Evolutionary conservation across 2,113 vertebrate species (phyloP), one percentile per base, ranked within the genome.

Genomic region (Pseudorasbora parva): DNA sequence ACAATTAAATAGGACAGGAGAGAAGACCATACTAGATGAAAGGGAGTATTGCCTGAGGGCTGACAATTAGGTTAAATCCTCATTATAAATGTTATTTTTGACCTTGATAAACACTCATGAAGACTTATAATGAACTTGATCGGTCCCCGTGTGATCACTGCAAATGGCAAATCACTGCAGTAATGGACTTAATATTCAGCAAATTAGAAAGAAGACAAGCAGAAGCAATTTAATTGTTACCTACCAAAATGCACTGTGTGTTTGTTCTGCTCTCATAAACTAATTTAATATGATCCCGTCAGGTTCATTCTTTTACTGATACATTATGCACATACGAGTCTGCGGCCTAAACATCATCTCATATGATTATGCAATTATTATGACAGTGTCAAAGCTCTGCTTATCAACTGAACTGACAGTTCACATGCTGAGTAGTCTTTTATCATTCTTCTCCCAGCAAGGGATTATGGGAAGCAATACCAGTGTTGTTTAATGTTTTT

Each of bases 11-110:
- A 47, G 5, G 69, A 72, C 69, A 72, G 1, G 76, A 8, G 30
- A 72, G 41, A 37, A 41, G n/a, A 68, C 41, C 5, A 41, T 8
- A 51, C 25, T 37, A 57, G 3, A 78, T 23, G 19, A 72, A 21
- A 78, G 23, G 2, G 12, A 15, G 45, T 72, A 47, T 47, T 72
- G 72, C 23, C 66, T 81, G 37, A 43, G 12, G 19, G 57, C n/a
- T 64, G 71, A 30, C 68, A 79, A 88, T 84, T n/a, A n/a, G n/a
- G n/a, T n/a, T 79, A 84, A 87, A 85, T 66, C 57, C 60, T 82
- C 83, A 88, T 88, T 85, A 77, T 30, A 33, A 78, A 62, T 83
- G 71, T 64, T 49, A 43, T 83, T 85, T 73, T 21, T 30, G 76
- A 72, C 19, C 41, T 51, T 84, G 71, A 86, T 82, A 82, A 33